Evolutionary conservation across 2,797 vertebrate genomes (phyloP), one percentile per base, ranked within the genome.

Genomic region (Syngnathus acus): DNA sequence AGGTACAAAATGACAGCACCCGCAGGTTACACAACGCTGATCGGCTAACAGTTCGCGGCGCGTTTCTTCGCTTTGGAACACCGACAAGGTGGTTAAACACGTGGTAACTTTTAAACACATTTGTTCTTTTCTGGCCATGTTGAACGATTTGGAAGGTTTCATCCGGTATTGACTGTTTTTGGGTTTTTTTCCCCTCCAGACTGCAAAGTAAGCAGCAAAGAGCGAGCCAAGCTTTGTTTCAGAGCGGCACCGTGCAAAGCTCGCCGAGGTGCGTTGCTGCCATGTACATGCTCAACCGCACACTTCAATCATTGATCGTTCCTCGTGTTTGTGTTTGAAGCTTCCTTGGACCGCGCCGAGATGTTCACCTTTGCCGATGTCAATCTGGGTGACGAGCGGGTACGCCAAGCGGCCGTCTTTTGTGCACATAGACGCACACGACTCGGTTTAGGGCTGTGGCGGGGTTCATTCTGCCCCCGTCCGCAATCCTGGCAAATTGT

Each of bases 301-400:
- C 58, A 4, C 13, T 21, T 16, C 8, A 38, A 4, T 40, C 1
- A 21, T 26, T 11, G 50, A n/a, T 21, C n/a, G 2, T 59, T 42
- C 42, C 19, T 58, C 3, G 48, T 42, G 45, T 37, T 8, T 32
- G 13, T 17, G 6, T 16, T 81, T 73, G 53, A n/a, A 92, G 91
- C 71, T 82, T 68, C 78, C 57, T 79, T 77, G 47, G 80, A 79
- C 6, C 48, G 74, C 17, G 64, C 74, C 70, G 89, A 91, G 75
- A 94, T 90, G 69, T 94, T 94, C 75, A 95, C 90, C 0, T 98
- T 98, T 91, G 93, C 95, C 71, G 97, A 99, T 80, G 90, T 98
- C 65, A 93, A 93, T 78, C 94, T 98, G 76, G 94, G 95, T 88
- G 94, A 88, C 51, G 95, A 98, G 77, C 94, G 93, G 93, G 97